Conservation (phyloP, 2,888 invertebrate genomes). For the Augochlorella aurata region DNA sequence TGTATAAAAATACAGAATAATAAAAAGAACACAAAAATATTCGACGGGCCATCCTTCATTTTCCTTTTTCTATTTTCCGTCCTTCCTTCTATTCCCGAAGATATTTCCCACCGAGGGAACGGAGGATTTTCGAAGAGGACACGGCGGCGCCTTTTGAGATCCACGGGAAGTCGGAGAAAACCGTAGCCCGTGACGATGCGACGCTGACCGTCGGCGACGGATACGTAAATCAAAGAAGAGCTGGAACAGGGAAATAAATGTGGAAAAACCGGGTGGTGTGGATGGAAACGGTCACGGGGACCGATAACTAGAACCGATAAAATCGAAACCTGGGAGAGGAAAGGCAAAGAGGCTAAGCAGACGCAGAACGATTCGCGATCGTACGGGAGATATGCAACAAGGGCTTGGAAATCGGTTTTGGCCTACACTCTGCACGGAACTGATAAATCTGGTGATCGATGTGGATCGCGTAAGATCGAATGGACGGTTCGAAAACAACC, state of each 20-base stretch:
- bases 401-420: constrained; percentile 44
- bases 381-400: constrained; percentile 43
- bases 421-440: constrained; percentile 19
- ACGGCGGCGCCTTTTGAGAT: neutral
- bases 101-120: neutral
- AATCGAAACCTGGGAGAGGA: constrained; percentile 8
- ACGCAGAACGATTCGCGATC: constrained; percentile 52
- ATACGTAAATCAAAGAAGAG: neutral
- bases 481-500: neutral
- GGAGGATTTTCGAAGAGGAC: neutral
- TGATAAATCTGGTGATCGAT: constrained; percentile 46
- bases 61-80: neutral
- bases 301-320: constrained; percentile 31
- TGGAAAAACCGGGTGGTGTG: constrained; percentile 34
- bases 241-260: constrained; percentile 7
- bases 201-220: neutral
- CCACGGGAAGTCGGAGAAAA: neutral
- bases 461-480: constrained; percentile 10
- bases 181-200: too few relatives aligned
- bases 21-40: constrained; percentile 20
- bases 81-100: too few relatives aligned
- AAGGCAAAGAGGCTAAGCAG: constrained; percentile 47
- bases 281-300: constrained; percentile 26
- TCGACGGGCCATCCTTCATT: neutral
- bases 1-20: neutral